phyloP scores from a whole-genome alignment of 2,797 vertebrate genomes.

The Denticeps clupeoides region DNA sequence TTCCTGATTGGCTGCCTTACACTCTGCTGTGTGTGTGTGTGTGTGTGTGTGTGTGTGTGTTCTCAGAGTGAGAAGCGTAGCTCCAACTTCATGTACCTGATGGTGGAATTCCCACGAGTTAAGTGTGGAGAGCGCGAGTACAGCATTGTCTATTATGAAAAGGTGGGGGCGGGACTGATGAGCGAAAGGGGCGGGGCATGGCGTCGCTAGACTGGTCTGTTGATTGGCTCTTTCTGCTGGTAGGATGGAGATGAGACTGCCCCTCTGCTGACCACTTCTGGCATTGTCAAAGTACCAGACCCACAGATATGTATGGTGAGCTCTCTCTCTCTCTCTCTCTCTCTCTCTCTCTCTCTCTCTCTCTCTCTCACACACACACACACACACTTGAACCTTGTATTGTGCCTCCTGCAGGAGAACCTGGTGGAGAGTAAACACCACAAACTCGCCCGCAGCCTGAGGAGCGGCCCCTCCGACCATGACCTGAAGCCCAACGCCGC shows the following conservation, averaged over 20 bases:
- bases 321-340: not conserved
- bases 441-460: slow-evolving; percentile 91
- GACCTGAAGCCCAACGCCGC: slow-evolving; percentile 96
- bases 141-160: slow-evolving; percentile 95
- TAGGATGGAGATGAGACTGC: slow-evolving; percentile 88
- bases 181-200: not conserved
- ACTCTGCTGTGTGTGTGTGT: too few relatives aligned
- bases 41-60: slow-evolving; percentile 13
- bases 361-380: not conserved
- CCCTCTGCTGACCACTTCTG: slow-evolving; percentile 75
- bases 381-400: not conserved
- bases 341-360: not conserved
- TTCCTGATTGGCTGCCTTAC: too few relatives aligned
- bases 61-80: slow-evolving; percentile 91
- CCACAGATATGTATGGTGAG: slow-evolving; percentile 97
- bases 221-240: not conserved
- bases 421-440: slow-evolving; percentile 97
- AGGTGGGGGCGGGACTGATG: slow-evolving; percentile 56
- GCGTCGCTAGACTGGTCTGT: slow-evolving; percentile 5
- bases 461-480: slow-evolving; percentile 91
- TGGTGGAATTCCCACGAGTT: slow-evolving; percentile 96
- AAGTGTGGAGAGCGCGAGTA: slow-evolving; percentile 88
- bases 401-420: slow-evolving; percentile 69
- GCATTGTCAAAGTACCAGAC: slow-evolving; percentile 95
- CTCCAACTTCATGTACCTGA: slow-evolving; percentile 99